Conservation (phyloP, 1,140 invertebrate genomes). For the Cyclargus thomasi region DNA sequence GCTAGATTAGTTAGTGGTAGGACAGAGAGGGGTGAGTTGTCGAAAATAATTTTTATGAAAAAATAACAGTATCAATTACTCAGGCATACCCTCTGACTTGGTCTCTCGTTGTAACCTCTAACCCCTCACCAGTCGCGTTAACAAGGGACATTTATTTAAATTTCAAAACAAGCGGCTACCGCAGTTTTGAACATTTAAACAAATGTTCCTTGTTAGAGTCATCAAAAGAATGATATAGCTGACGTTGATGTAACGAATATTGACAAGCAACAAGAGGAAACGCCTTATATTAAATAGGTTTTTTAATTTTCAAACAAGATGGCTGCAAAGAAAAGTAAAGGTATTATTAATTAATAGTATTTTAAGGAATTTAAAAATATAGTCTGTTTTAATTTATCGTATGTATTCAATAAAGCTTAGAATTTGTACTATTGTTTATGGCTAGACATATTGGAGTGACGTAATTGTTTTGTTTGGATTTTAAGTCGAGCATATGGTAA, state of each 20-base stretch:
- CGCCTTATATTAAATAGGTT: background rate
- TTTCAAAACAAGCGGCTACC: no score
- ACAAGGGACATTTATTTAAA: no score
- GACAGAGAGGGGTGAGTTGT: no score
- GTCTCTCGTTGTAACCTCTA: no score
- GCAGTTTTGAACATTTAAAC: background rate
- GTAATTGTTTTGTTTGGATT: constrained; percentile 53
- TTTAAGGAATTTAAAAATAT: no score
- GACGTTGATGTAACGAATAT: background rate
- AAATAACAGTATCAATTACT: no score
- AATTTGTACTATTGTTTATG: background rate
- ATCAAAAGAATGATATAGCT: background rate
- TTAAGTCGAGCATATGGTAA: constrained; percentile 42
- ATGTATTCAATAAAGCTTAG: background rate
- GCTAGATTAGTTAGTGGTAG: no score
- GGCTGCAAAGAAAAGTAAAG: no score
- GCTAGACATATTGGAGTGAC: constrained; percentile 29
- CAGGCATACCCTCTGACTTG: no score
- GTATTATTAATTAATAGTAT: no score
- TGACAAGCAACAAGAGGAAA: background rate
- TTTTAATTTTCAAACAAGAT: background rate
- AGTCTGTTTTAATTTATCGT: background rate
- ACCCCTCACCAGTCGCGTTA: no score
- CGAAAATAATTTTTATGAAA: no score
- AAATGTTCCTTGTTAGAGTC: background rate